Conservation (phyloP, 2,888 invertebrate genomes). For the Cecidostiba fungosa region DNA sequence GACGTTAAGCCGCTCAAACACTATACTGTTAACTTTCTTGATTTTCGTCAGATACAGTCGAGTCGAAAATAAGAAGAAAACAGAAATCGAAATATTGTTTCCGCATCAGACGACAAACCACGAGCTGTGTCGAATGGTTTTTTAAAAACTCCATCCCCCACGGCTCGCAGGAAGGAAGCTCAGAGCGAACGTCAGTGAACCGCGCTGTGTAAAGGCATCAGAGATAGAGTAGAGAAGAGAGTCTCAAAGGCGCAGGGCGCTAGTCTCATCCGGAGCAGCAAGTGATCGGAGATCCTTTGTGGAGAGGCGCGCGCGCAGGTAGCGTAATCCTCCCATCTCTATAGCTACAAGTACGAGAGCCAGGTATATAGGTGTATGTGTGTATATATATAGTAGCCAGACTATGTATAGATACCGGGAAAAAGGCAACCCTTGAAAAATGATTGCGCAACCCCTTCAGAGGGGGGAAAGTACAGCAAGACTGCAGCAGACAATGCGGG, state of each 20-base stretch:
- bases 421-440: conserved; percentile 63
- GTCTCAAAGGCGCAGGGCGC: conserved; percentile 17
- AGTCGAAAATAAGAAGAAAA: too few species aligned
- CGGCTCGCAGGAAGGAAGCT: not conserved
- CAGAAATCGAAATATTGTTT: not conserved
- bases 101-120: conserved; percentile 2
- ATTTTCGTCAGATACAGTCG: too few species aligned
- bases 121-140: not conserved
- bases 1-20: conserved; percentile 59
- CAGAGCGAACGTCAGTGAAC: not conserved
- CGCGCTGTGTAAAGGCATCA: conserved; percentile 59
- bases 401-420: conserved; percentile 61
- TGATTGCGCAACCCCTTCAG: conserved; percentile 67
- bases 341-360: not conserved
- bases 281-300: conserved; percentile 64
- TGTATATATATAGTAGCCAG: not conserved
- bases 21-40: conserved; percentile 57
- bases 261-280: conserved; percentile 48
- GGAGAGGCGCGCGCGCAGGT: conserved; percentile 45
- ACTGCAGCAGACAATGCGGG: conserved; percentile 63
- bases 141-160: not conserved
- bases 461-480: not conserved
- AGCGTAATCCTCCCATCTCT: conserved; percentile 8
- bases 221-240: not conserved
- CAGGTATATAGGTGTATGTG: conserved; percentile 4